Evolutionary conservation across 2,888 invertebrate species (phyloP).

Genomic region (Lydus trimaculatus): DNA sequence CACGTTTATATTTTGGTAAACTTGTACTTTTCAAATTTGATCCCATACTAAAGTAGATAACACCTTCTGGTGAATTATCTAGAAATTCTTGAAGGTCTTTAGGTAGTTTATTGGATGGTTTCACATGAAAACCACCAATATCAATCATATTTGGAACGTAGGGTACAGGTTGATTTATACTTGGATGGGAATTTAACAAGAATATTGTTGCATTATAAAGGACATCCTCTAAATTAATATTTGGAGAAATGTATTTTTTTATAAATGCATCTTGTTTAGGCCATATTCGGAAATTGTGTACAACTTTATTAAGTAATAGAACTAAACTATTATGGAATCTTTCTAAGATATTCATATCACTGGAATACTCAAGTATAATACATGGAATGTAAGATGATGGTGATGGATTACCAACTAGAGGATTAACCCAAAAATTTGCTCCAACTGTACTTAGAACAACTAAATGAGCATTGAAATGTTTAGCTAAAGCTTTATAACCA

Average conservation of each 20-base stretch:
- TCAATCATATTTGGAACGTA: conserved; percentile 66
- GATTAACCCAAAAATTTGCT: conserved; percentile 58
- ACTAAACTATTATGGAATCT: background rate
- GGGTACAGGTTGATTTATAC: conserved; percentile 62
- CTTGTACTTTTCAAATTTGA: conserved; percentile 66
- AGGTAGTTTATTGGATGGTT: conserved; percentile 46
- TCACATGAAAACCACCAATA: conserved; percentile 65
- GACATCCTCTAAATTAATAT: conserved; percentile 41
- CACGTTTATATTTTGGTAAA: conserved; percentile 62
- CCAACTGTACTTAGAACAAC: conserved; percentile 56
- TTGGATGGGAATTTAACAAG: conserved; percentile 60
- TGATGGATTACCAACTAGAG: conserved; percentile 60
- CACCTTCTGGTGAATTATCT: conserved; percentile 64
- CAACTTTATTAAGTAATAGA: conserved; percentile 1
- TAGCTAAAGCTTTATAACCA: conserved; percentile 53
- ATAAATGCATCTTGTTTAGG: conserved; percentile 39
- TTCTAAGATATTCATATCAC: conserved; percentile 10
- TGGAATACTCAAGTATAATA: background rate
- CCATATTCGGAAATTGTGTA: conserved; percentile 19
- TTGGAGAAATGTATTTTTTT: conserved; percentile 43
- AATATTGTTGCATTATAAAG: conserved; percentile 49
- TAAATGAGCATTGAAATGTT: conserved; percentile 46
- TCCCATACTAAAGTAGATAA: conserved; percentile 68
- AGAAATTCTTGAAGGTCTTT: conserved; percentile 63
- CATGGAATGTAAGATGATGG: conserved; percentile 62